Conservation (phyloP, 2,888 invertebrate genomes). For the Zele albiditarsus region DNA sequence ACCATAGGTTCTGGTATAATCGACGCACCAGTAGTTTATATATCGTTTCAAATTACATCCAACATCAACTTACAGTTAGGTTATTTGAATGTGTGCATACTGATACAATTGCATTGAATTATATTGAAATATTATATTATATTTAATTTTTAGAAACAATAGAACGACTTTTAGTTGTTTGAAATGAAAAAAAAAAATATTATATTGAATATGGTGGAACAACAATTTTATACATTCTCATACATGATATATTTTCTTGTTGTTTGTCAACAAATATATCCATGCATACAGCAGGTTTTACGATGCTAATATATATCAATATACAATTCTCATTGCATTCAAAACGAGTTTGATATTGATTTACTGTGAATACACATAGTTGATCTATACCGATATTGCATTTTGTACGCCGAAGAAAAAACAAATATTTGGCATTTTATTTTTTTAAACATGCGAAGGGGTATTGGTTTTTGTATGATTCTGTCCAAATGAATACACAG, state of each 20-base stretch:
- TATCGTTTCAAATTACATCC: neutral
- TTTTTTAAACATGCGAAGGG: neutral
- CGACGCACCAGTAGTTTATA: conserved; percentile 7
- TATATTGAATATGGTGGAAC: neutral
- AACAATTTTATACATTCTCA: no score
- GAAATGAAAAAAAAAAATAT: neutral
- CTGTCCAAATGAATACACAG: neutral
- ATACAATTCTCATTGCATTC: neutral
- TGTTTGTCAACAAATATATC: no score
- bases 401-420: neutral
- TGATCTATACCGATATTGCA: neutral
- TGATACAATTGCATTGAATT: neutral
- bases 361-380: no score
- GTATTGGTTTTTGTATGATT: neutral
- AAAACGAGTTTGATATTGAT: no score
- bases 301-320: no score
- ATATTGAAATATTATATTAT: neutral
- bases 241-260: no score
- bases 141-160: no score
- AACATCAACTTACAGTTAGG: neutral
- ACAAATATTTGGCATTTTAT: neutral
- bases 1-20: neutral
- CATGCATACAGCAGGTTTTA: no score
- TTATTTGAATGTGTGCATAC: neutral
- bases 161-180: no score